Percentiles rank a stretch among this genome's conserved stretches.
These are phyloP conservation scores for Hypomesus transpacificus DNA, from an alignment of 2,113 vertebrate species.

Conservation along the genomic window DNA sequence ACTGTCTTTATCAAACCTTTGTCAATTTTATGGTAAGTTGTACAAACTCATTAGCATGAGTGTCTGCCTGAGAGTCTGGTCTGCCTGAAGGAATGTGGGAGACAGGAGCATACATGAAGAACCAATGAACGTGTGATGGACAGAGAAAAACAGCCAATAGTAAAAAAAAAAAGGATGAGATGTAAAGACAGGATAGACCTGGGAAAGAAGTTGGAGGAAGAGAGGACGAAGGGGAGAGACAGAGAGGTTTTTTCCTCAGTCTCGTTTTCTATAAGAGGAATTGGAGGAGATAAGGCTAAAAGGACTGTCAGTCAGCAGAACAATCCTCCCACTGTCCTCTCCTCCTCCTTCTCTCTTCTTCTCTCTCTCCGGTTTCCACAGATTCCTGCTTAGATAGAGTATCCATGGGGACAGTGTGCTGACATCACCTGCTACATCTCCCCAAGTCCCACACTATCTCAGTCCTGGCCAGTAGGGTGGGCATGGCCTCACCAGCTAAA, in stretches of 20 bases:
- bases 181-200: conserved; percentile 28
- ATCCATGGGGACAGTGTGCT: conserved; percentile 61
- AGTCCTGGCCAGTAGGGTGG: not conserved
- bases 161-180: conserved; percentile 34
- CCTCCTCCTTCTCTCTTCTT: conserved; percentile 57
- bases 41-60: no score
- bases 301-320: conserved; percentile 80
- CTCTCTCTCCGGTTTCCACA: conserved; percentile 71
- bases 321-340: conserved; percentile 73
- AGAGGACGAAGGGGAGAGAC: conserved; percentile 46
- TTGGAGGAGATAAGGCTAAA: conserved; percentile 73
- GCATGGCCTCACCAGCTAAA: not conserved
- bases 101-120: conserved; percentile 9
- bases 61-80: no score
- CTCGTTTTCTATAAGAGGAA: conserved; percentile 64
- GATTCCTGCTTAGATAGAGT: conserved; percentile 72
- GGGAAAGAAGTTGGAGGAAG: conserved; percentile 43
- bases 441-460: conserved; percentile 28
- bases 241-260: conserved; percentile 43
- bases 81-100: not conserved
- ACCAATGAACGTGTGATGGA: conserved; percentile 19
- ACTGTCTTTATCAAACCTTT: no score
- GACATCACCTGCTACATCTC: conserved; percentile 59
- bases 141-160: conserved; percentile 25
- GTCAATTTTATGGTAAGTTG: no score